These are phyloP conservation scores for Paracanthobrama guichenoti DNA, from an alignment of 2,113 vertebrate genomes.

Conservation along the genomic window DNA sequence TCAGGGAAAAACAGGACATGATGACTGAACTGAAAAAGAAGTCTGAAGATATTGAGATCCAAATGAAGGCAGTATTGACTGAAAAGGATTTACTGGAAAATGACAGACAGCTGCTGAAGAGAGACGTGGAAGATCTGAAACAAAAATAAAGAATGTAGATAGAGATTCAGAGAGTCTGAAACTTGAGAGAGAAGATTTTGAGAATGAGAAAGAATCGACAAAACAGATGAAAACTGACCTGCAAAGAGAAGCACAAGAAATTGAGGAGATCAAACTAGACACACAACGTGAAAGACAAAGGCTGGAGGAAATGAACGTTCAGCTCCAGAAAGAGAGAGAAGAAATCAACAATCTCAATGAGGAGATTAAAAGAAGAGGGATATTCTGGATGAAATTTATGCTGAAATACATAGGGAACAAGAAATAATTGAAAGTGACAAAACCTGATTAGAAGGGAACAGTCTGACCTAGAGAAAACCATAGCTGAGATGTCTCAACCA, in stretches of 20 bases:
- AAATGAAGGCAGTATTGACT: no score
- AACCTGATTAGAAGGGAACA: background rate
- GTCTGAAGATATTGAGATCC: no score
- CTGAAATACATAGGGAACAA: constrained; percentile 2
- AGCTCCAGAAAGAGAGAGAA: background rate
- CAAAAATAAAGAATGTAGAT: no score
- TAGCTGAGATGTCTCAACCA: background rate
- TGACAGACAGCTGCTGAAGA: no score
- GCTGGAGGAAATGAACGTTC: background rate
- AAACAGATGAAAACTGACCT: background rate
- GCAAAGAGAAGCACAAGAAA: constrained; percentile 20
- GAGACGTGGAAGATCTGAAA: no score
- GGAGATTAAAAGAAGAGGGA: background rate
- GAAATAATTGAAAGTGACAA: constrained; percentile 9
- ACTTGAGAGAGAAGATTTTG: no score
- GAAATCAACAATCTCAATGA: background rate
- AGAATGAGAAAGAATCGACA: background rate
- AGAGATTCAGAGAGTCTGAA: no score
- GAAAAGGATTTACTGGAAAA: no score
- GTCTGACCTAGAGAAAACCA: constrained; percentile 43
- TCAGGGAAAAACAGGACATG: no score
- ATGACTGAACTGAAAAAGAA: no score
- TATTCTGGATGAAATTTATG: background rate
- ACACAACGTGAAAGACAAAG: constrained; percentile 3
- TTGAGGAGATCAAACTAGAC: constrained; percentile 30